A percentile compares a stretch with the other conserved stretches of the same genome.
These are phyloP conservation scores for Myodes glareolus DNA, from an alignment of 2,113 vertebrate species.

Conservation along the genomic window DNA sequence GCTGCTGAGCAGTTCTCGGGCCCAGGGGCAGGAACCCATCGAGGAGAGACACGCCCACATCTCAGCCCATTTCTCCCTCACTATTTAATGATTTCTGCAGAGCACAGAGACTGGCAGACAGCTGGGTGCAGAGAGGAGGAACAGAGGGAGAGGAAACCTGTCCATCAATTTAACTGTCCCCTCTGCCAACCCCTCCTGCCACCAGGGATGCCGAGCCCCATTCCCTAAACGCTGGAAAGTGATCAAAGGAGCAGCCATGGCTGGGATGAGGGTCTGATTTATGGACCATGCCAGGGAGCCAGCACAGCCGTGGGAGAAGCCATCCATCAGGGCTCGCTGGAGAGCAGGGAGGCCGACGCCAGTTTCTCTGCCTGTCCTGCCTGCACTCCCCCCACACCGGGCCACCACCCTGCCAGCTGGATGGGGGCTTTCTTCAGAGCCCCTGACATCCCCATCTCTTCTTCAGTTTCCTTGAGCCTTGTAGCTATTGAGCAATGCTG, in stretches of 20 bases:
- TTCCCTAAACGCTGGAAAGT: not conserved
- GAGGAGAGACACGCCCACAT: rapidly evolving
- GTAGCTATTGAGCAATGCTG: not conserved
- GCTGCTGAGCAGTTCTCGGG: no score
- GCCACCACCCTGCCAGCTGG: not conserved
- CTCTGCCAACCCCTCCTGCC: not conserved
- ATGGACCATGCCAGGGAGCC: not conserved
- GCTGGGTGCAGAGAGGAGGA: not conserved
- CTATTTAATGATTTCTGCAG: not conserved
- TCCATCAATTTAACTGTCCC: not conserved
- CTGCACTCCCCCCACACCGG: rapidly evolving
- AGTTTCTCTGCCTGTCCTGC: not conserved
- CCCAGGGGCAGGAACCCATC: not conserved
- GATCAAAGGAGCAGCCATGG: constrained; percentile 36
- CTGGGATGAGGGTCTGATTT: constrained; percentile 56
- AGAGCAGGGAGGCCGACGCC: not conserved
- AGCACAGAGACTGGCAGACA: not conserved
- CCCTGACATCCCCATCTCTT: not conserved
- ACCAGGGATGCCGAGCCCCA: not conserved
- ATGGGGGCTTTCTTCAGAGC: not conserved
- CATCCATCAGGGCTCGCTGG: constrained; percentile 39
- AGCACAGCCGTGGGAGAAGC: not conserved
- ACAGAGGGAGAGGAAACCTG: not conserved
- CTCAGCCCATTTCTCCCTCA: not conserved
- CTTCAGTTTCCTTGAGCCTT: not conserved